Evolutionary conservation across 2,888 invertebrate species (phyloP), one percentile per base, ranked within the genome.

Genomic region (Ormia ochracea): DNA sequence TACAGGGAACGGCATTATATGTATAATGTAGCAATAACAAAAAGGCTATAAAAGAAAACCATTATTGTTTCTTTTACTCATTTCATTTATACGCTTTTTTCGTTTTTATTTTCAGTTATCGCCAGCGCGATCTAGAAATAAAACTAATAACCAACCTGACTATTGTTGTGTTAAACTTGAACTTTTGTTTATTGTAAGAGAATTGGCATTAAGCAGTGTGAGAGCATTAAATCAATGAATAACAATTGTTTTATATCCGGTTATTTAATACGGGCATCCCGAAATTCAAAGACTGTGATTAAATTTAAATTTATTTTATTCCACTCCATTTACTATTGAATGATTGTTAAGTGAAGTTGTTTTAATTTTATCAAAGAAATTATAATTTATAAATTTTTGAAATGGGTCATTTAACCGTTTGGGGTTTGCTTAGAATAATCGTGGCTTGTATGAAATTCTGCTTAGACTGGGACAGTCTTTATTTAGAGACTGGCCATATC

Each of bases 211-310:
- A 61, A 48, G 63, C 14, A 5, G 33, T 45, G 50, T 36, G 52
- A 56, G 36, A 61, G 36, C 61, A 28, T 31, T 17, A 41, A 78
- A 52, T 76, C 76, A 76, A 80, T 80, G 80, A 50, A 28, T 61
- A 38, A 31, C 50, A 50, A 43, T 12, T 72, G 48, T 3, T 58
- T 59, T 52, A 68, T 36, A 68, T 76, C 61, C 72, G 59, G 66
- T 69, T 63, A 69, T 66, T 63, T 63, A 74, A 74, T 26, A 70
- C 28, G 66, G 23, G 54, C 38, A 72, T 45, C 52, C 26, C n/a
- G 28, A 50, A 61, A 50, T 21, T 61, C 45, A 9, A 43, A 66
- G n/a, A 1, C 48, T 50, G 76, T 80, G 50, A 72, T 70, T 72
- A 58, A 4, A 14, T 10, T 45, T 73, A n/a, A n/a, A n/a, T n/a